Evolutionary conservation across 1,140 invertebrate species (phyloP), one percentile per base, ranked within the genome.

Genomic region (Drosophila ercepeae): DNA sequence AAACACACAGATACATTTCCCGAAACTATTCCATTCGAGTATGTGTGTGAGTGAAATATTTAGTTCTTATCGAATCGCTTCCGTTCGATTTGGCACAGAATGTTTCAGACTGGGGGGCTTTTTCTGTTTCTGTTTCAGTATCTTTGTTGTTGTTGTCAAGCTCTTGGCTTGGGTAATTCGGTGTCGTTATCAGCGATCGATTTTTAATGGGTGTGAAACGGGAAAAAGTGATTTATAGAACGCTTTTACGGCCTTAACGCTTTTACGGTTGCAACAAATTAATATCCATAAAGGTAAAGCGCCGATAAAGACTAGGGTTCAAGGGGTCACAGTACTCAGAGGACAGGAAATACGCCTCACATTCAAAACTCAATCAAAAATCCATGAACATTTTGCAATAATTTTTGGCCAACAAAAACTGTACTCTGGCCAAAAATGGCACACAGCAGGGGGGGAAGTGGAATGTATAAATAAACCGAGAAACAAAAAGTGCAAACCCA

Each of bases 11-110:
- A 21, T 21, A 21, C 21, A 21, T 21, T 21, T 2, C 2, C 4
- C 2, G 19, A 61, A 59, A 59, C 59, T 63, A 63, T 59, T 63
- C 27, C 52, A 23, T 23, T 54, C 44, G 27, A 18, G 23, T 58
- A 27, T 27, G 25, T 52, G 29, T 34, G 34, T 48, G n/a, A n/a
- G n/a, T n/a, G n/a, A n/a, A n/a, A n/a, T n/a, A 14, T 14, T 52
- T 27, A 48, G 16, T 39, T 61, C 75, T 78, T 83, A 86, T 83
- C 79, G 81, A 72, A 67, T 53, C 64, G 75, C 79, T 83, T 83
- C 79, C 79, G 79, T 83, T 83, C 65, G 71, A 86, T 75, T 83
- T 71, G 70, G 58, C 71, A 74, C 51, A 74, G 48, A 72, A 61
- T 36, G 16, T 51, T 34, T 25, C n/a, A 59, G 54, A 36, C 69